Base-by-base conservation (phyloP, 2,113 vertebrate species). In the Cynopterus brachyotis region DNA sequence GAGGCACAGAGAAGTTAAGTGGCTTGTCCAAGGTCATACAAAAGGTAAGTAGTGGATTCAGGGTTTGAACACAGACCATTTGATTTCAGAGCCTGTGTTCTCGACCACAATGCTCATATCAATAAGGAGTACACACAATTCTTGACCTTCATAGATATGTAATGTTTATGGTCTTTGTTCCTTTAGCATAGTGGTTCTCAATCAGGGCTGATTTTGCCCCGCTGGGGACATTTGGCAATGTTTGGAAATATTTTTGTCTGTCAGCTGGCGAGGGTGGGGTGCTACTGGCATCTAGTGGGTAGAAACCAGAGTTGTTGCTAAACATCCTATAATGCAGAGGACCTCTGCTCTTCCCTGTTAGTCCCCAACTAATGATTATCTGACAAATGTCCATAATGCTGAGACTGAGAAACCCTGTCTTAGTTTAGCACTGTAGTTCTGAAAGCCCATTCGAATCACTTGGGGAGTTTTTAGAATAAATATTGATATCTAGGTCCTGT, bases 191-290 rank as follows among this genome's bases (percentile, higher is more conserved):
- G 66, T 55, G 76, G 35, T 88, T 97, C 76, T 89, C 47, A 81
- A 28, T 32, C 28, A 62, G 26, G 50, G 50, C 10, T 8, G 40
- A 55, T 85, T 95, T 93, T 79, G 26, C 45, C 19, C 35, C 0
- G 2, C 64, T 5, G 40, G n/a, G 70, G 47, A 47, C 35, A 57
- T 60, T n/a, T 55, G 11, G 37, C 17, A 76, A 28, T 85, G 24
- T 70, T n/a, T 92, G 72, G 70, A 85, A 91, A 82, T 40, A 80
- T 75, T 92, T 95, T 62, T 86, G 89, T 62, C 79, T 87, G 59
- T 85, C 35, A 16, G 70, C 37, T 87, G 55, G 66, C 13, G 35
- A n/a, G n/a, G 60, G 5, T 59, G 45, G 83, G 79, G 13, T 32
- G 37, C 70, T 93, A 12, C 70, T n/a, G 32, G 37, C 17, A 42